These are phyloP conservation scores for Euphonia xanthogaster DNA, from an alignment of 2,797 vertebrate genomes.

Conservation along the genomic window DNA sequence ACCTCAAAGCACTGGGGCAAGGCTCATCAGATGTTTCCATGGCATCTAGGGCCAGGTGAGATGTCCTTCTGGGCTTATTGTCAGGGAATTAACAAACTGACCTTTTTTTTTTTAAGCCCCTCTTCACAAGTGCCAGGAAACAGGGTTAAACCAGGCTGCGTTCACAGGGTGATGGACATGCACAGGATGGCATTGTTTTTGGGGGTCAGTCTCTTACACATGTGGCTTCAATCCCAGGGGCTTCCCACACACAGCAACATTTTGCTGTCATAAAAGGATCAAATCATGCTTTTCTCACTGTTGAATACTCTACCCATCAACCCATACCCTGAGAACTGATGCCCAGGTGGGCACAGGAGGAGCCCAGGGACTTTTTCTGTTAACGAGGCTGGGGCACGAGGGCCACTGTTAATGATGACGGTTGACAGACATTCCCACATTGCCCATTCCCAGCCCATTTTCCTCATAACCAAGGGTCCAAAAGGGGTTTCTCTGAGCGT, in stretches of 20 bases:
- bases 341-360: neutral
- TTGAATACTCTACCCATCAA: neutral
- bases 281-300: neutral
- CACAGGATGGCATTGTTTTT: fast-evolving
- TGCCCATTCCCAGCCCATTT: neutral
- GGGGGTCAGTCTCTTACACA: fast-evolving
- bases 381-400: neutral
- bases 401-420: neutral
- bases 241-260: neutral
- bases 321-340: neutral
- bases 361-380: neutral
- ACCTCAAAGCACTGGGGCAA: neutral
- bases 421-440: neutral
- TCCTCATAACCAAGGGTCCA: neutral
- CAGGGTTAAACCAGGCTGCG: neutral
- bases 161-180: neutral
- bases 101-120: neutral
- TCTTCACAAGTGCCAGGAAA: neutral
- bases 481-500: neutral
- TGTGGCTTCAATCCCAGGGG: neutral
- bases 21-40: neutral
- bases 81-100: neutral
- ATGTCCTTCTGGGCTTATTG: neutral
- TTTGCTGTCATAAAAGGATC: neutral
- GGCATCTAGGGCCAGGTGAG: neutral